Evolutionary conservation across 2,888 invertebrate genomes (phyloP).

Genomic region (Sceliomorpha sp.): DNA sequence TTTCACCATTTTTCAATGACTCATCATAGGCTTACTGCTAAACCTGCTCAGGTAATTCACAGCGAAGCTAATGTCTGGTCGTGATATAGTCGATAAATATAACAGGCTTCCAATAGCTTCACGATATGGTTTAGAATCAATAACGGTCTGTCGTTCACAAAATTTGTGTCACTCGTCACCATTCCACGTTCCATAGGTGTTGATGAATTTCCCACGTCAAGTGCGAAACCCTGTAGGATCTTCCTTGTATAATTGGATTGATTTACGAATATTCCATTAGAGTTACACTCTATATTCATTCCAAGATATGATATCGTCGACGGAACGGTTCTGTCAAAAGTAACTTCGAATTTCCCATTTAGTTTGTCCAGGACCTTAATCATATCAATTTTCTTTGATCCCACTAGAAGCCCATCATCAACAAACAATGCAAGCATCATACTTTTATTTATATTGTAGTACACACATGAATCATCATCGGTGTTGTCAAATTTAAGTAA

Average conservation of each 20-base stretch:
- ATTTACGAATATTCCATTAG: slow-evolving; percentile 58
- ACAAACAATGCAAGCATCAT: slow-evolving; percentile 54
- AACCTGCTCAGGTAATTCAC: slow-evolving; percentile 62
- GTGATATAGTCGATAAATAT: slow-evolving; percentile 53
- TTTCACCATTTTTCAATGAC: too few species aligned
- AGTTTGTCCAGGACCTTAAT: slow-evolving; percentile 46
- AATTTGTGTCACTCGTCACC: slow-evolving; percentile 54
- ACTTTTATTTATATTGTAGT: slow-evolving; percentile 53
- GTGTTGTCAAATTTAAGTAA: slow-evolving; percentile 51
- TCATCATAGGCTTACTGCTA: slow-evolving; percentile 53
- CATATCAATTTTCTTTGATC: slow-evolving; percentile 43
- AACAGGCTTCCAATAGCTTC: slow-evolving; percentile 56
- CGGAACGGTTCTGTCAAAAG: slow-evolving; percentile 26
- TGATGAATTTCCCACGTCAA: slow-evolving; percentile 39
- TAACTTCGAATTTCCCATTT: slow-evolving; percentile 50
- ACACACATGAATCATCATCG: slow-evolving; percentile 63
- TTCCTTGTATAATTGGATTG: slow-evolving; percentile 59
- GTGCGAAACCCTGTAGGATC: too few species aligned
- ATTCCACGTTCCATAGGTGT: slow-evolving; percentile 65
- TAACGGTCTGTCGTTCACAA: slow-evolving; percentile 46
- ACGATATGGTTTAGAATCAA: slow-evolving; percentile 32
- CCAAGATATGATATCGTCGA: slow-evolving; percentile 55
- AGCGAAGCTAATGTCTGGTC: slow-evolving; percentile 62
- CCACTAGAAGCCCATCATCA: slow-evolving; percentile 58
- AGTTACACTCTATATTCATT: slow-evolving; percentile 54